These are phyloP conservation scores for Schizopygopsis pylzovi DNA, from an alignment of 2,797 vertebrate genomes.

Conservation along the genomic window DNA sequence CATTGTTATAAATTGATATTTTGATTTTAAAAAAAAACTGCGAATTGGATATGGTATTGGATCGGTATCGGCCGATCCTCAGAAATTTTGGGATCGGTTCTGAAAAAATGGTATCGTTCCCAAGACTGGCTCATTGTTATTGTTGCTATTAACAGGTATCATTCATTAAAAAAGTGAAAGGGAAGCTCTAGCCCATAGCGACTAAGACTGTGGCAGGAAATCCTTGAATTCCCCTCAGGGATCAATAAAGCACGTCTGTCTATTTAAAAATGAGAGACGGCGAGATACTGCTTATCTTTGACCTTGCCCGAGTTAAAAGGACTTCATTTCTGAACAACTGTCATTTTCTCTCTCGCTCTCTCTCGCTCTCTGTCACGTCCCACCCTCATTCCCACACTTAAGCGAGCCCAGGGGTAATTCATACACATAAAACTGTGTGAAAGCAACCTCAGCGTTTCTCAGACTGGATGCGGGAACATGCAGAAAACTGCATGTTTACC, in stretches of 20 bases:
- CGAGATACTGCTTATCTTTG: constrained; percentile 39
- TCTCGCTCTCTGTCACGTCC: neutral
- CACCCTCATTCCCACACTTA: constrained; percentile 10
- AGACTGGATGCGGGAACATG: constrained; percentile 8
- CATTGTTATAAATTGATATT: too few species aligned
- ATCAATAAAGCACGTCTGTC: constrained; percentile 37
- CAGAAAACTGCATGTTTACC: constrained; percentile 11
- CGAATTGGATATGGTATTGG: too few species aligned
- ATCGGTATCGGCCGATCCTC: too few species aligned
- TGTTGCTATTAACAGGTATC: constrained; percentile 22
- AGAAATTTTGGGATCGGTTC: too few species aligned
- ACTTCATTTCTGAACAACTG: constrained; percentile 23
- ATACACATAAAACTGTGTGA: constrained; percentile 21
- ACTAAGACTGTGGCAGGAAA: constrained; percentile 21
- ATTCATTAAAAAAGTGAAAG: constrained; percentile 39
- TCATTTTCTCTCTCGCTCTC: neutral
- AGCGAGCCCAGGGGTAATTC: constrained; percentile 8
- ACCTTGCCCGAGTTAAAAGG: constrained; percentile 46
- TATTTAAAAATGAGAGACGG: constrained; percentile 24
- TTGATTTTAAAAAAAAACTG: too few species aligned
- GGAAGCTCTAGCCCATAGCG: neutral
- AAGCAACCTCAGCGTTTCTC: constrained; percentile 18
- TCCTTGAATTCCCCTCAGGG: constrained; percentile 33
- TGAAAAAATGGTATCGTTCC: neutral
- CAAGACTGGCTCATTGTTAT: constrained; percentile 17